phyloP scores from a whole-genome alignment of 2,797 vertebrate species.

The Catostomus latipinnis region DNA sequence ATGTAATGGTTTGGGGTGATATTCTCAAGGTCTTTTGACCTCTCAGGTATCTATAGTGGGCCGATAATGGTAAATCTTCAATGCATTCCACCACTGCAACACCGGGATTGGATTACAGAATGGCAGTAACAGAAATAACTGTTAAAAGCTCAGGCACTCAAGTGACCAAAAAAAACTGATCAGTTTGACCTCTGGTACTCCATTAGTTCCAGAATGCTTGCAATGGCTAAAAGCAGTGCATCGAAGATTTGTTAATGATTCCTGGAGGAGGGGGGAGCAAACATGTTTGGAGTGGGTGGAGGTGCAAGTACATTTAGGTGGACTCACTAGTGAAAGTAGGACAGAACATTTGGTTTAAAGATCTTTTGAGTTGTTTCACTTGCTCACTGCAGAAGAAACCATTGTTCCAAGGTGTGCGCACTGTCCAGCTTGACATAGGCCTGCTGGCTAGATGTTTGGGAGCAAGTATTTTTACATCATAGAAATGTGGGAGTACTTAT shows the following conservation, averaged over 20 bases:
- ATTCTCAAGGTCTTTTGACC: constrained; percentile 7
- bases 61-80: constrained; percentile 13
- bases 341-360: constrained; percentile 3
- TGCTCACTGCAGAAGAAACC: neutral
- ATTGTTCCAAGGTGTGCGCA: neutral
- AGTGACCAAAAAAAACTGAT: neutral
- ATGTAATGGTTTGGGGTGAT: neutral
- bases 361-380: neutral
- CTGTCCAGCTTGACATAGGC: too few relatives aligned
- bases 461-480: neutral
- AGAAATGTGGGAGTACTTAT: constrained; percentile 47
- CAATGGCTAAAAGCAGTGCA: constrained; percentile 2
- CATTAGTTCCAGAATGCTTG: neutral
- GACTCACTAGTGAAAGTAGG: neutral
- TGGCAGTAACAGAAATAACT: constrained; percentile 35
- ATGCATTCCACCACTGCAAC: constrained; percentile 11
- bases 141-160: neutral
- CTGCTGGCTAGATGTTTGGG: neutral
- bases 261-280: constrained; percentile 56
- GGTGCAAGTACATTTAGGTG: constrained; percentile 11
- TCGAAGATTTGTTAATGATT: constrained; percentile 70
- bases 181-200: neutral
- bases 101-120: constrained; percentile 24
- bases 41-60: neutral
- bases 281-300: neutral